A percentile compares a stretch with the other conserved stretches of the same genome.
Evolutionary conservation across 2,888 invertebrate species (phyloP).

Genomic region (Meandrusa payeni): DNA sequence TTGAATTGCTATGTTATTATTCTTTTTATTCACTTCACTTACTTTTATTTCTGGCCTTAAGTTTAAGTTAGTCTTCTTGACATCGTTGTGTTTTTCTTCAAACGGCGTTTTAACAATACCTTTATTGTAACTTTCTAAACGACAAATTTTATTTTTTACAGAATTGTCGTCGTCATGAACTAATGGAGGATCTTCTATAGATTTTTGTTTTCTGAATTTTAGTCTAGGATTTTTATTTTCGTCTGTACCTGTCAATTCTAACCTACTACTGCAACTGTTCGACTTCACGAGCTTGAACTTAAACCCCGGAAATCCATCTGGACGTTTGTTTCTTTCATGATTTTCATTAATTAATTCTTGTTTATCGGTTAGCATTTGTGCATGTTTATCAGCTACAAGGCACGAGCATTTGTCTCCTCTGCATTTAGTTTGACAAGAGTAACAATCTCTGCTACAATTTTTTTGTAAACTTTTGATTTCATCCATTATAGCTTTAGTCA

Average conservation of each 20-base stretch:
- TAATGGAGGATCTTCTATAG: slow-evolving; percentile 68
- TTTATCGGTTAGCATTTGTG: slow-evolving; percentile 50
- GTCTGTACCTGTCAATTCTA: slow-evolving; percentile 88
- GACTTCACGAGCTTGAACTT: slow-evolving; percentile 92
- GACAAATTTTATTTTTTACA: slow-evolving; percentile 74
- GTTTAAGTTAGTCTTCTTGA: slow-evolving; percentile 43
- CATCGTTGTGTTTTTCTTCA: slow-evolving; percentile 56
- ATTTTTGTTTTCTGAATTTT: slow-evolving; percentile 60
- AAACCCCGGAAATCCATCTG: slow-evolving; percentile 81
- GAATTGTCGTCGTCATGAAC: slow-evolving; percentile 71
- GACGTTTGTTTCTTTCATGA: slow-evolving; percentile 52
- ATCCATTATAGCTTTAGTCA: slow-evolving; percentile 88
- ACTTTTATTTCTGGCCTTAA: slow-evolving; percentile 36
- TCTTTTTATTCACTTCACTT: slow-evolving; percentile 33
- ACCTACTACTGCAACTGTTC: slow-evolving; percentile 91
- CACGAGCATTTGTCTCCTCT: slow-evolving; percentile 76
- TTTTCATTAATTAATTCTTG: slow-evolving; percentile 44
- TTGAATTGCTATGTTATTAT: slow-evolving; percentile 31
- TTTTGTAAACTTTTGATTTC: slow-evolving; percentile 83
- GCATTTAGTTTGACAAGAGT: slow-evolving; percentile 73
- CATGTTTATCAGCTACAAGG: slow-evolving; percentile 63
- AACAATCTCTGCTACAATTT: slow-evolving; percentile 74
- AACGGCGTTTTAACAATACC: slow-evolving; percentile 70
- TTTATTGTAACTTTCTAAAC: slow-evolving; percentile 74
- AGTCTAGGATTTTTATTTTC: slow-evolving; percentile 70